Evolutionary conservation across 1,140 invertebrate genomes (phyloP).

Genomic region (Zaprionus ghesquierei): DNA sequence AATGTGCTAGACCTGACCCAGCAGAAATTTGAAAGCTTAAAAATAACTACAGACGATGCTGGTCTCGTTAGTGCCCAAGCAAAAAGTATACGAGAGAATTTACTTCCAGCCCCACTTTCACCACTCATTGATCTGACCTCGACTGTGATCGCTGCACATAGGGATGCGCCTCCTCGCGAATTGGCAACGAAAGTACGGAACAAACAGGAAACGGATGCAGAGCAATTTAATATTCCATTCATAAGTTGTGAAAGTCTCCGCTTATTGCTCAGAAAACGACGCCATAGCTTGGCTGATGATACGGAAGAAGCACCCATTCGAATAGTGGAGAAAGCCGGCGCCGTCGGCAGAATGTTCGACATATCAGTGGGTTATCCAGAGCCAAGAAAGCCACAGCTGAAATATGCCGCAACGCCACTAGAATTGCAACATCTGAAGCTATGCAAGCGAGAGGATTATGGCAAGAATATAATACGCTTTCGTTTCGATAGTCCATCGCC

Average conservation of each 20-base stretch:
- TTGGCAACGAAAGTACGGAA: conserved; percentile 45
- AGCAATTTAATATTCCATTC: conserved; percentile 70
- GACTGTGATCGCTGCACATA: conserved; percentile 38
- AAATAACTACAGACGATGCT: conserved; percentile 21
- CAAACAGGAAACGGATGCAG: not conserved
- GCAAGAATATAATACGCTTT: conserved; percentile 60
- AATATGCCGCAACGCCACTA: conserved; percentile 28
- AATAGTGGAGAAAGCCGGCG: conserved; percentile 23
- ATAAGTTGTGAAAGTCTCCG: conserved; percentile 55
- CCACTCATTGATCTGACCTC: conserved; percentile 56
- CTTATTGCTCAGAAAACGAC: not conserved
- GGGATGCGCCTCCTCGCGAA: conserved; percentile 45
- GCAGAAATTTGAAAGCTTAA: conserved; percentile 16
- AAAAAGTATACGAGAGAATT: not conserved
- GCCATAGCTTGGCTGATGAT: not conserved
- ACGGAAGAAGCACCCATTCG: not conserved
- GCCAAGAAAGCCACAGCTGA: conserved; percentile 31
- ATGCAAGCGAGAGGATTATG: conserved; percentile 41
- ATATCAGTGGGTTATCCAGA: conserved; percentile 40
- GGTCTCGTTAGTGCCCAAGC: too few species aligned
- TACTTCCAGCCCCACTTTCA: not conserved
- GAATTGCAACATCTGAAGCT: conserved; percentile 52
- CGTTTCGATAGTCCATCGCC: conserved; percentile 70
- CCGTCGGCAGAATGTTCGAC: conserved; percentile 47
- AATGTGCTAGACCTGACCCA: conserved; percentile 11